Conservation (phyloP, 2,113 vertebrate species). For the Pongo abelii region DNA sequence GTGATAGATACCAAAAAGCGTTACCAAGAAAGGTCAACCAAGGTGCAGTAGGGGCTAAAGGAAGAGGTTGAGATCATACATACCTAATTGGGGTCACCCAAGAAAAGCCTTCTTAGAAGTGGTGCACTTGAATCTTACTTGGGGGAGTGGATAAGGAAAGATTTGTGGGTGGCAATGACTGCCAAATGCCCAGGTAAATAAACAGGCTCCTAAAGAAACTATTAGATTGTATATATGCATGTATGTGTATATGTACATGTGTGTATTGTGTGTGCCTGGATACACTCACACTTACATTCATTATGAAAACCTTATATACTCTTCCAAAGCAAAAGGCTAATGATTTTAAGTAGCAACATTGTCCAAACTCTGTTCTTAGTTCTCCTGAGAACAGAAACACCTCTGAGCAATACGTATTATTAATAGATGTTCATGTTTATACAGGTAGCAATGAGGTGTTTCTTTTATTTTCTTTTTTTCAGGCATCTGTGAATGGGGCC, state of each 20-base stretch:
- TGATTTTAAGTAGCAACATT: not conserved
- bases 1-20: not conserved
- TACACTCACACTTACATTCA: not conserved
- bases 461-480: not conserved
- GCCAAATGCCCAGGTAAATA: not conserved
- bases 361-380: not conserved
- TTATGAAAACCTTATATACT: not conserved
- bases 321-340: constrained; percentile 6
- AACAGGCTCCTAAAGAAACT: not conserved
- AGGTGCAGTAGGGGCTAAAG: not conserved
- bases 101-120: not conserved
- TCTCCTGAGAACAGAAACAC: constrained; percentile 28
- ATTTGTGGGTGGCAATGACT: not conserved
- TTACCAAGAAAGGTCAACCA: not conserved
- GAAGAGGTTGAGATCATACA: not conserved
- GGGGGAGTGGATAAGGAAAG: not conserved
- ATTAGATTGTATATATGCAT: not conserved
- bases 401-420: constrained; percentile 47
- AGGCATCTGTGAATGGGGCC: constrained; percentile 30
- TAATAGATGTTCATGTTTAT: constrained; percentile 70
- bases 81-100: not conserved
- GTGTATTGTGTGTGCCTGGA: not conserved
- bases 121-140: not conserved
- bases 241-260: not conserved
- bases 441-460: constrained; percentile 58